phyloP scores from a whole-genome alignment of 1,140 invertebrate genomes.

The Phymastichus coffea region DNA sequence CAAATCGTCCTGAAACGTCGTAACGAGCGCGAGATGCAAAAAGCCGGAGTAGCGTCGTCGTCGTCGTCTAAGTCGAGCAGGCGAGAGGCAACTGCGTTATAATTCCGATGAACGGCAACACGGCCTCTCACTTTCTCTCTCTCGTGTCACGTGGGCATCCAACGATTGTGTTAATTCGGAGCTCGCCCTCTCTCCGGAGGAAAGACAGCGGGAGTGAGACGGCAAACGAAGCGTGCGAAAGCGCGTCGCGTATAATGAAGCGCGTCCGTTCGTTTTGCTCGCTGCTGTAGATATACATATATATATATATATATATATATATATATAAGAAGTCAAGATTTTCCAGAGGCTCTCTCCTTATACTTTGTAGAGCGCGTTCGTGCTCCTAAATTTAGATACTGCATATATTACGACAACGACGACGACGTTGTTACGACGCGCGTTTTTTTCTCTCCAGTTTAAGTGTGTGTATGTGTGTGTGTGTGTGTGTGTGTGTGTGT shows the following conservation, averaged over 20 bases:
- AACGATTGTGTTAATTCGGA: constrained; percentile 54
- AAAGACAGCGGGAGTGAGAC: constrained; percentile 33
- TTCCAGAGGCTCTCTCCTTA: neutral
- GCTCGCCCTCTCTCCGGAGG: constrained; percentile 37
- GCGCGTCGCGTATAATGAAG: constrained; percentile 56
- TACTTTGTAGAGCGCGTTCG: neutral
- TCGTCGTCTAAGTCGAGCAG: no score
- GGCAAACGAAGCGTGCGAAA: constrained; percentile 54
- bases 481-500: no score
- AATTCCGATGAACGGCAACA: constrained; percentile 39
- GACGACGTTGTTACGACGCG: neutral
- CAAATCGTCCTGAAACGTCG: no score
- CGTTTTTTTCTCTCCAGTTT: constrained; percentile 10
- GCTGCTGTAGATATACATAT: neutral
- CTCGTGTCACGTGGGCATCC: constrained; percentile 26
- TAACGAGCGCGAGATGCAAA: no score
- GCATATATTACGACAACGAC: constrained; percentile 19
- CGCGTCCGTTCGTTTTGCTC: constrained; percentile 45
- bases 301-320: constrained; percentile 15
- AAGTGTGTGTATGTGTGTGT: no score
- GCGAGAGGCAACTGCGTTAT: no score
- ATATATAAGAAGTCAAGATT: constrained; percentile 11
- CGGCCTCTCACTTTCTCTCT: constrained; percentile 27
- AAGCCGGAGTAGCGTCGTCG: no score
- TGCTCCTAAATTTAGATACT: constrained; percentile 28